Evolutionary conservation across 64 coral and sea anemone species (phyloP).

Genomic region (Exaiptasia diaphana): DNA sequence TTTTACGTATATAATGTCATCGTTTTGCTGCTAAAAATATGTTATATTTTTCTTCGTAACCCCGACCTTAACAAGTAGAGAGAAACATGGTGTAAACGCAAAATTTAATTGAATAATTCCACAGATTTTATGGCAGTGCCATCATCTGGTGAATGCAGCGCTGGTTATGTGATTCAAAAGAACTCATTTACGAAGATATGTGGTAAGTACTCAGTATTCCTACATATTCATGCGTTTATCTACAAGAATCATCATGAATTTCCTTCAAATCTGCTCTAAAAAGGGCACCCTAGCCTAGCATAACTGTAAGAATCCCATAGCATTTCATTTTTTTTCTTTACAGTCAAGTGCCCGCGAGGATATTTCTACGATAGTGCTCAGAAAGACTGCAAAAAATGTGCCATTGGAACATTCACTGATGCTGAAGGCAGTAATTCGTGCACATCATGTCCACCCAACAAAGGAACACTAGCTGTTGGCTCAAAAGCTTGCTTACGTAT

Average conservation of each 20-base stretch:
- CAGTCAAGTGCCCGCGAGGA: slow-evolving; percentile 49
- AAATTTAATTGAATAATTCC: too few relatives aligned
- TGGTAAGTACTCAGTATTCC: background rate
- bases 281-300: background rate
- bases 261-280: background rate
- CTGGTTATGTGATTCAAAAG: background rate
- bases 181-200: background rate
- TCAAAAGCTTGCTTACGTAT: slow-evolving; percentile 40
- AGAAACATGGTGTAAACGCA: too few relatives aligned
- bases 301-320: background rate
- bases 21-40: too few relatives aligned
- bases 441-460: slow-evolving; percentile 1
- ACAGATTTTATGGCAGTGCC: background rate
- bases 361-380: background rate
- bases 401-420: background rate
- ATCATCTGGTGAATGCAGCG: background rate
- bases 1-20: too few relatives aligned
- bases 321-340: background rate
- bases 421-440: slow-evolving; percentile 26
- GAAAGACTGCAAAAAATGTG: background rate
- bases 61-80: too few relatives aligned
- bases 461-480: slow-evolving; percentile 11
- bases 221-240: too few relatives aligned
- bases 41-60: too few relatives aligned
- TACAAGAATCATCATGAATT: background rate